These are phyloP conservation scores for Plagiodera versicolora DNA, from an alignment of 2,888 invertebrate genomes.

Conservation along the genomic window DNA sequence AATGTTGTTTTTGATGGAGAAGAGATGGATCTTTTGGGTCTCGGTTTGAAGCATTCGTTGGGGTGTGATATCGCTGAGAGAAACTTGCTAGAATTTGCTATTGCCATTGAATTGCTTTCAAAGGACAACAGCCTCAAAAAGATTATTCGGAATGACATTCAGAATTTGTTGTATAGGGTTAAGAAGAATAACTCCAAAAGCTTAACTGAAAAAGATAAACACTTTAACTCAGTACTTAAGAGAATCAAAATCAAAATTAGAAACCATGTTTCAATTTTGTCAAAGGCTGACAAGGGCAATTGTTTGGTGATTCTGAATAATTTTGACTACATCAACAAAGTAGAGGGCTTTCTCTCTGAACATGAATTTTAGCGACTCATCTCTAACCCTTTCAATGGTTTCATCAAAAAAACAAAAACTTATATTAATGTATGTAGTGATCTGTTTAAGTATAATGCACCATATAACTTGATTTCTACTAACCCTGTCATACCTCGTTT, in stretches of 20 bases:
- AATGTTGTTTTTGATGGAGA: background rate
- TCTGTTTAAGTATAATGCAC: constrained; percentile 4
- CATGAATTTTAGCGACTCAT: background rate
- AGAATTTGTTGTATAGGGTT: background rate
- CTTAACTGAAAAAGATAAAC: background rate
- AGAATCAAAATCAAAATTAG: background rate
- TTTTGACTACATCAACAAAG: constrained; percentile 2
- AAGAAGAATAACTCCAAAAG: background rate
- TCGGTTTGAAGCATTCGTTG: background rate
- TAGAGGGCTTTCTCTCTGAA: background rate
- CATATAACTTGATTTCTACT: constrained; percentile 3
- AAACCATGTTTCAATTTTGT: background rate
- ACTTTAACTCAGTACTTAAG: background rate
- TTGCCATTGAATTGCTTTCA: background rate
- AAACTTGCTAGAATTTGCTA: background rate
- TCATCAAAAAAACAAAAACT: background rate
- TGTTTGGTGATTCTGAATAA: too few species aligned
- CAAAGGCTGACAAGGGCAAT: constrained; percentile 3
- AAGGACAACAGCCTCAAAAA: background rate
- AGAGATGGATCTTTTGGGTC: background rate
- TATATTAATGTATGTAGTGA: background rate
- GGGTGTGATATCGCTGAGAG: background rate
- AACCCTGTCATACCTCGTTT: constrained; percentile 7
- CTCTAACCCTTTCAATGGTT: background rate
- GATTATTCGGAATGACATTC: background rate